A percentile compares a stretch with the other conserved stretches of the same genome.
Evolutionary conservation across 1,140 invertebrate genomes (phyloP).

Genomic region (Trichoplusia ni): DNA sequence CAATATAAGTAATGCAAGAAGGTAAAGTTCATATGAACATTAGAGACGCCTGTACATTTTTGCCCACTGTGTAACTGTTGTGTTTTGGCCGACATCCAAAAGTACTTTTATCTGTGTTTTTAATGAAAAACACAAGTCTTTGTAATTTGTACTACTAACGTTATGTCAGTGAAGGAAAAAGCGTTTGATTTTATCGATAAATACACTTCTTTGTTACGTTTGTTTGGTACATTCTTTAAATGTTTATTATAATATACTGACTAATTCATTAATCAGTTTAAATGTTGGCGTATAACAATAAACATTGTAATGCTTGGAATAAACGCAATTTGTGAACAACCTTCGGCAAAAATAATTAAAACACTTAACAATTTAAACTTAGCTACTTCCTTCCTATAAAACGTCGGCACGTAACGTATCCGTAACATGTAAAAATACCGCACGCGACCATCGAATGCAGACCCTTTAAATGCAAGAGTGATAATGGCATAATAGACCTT

Average conservation of each 20-base stretch:
- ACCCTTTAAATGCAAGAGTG: neutral
- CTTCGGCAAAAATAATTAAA: constrained; percentile 13
- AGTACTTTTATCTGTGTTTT: neutral
- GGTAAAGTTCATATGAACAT: too few species aligned
- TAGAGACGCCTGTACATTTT: neutral
- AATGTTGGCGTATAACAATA: neutral
- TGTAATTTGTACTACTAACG: neutral
- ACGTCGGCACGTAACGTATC: constrained; percentile 17
- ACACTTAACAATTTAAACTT: constrained; percentile 2
- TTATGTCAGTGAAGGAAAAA: too few species aligned
- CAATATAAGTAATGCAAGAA: too few species aligned
- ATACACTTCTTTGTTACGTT: too few species aligned
- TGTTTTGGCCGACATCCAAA: neutral
- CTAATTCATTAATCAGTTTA: too few species aligned
- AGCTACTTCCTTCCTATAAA: constrained; percentile 23
- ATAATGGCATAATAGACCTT: neutral
- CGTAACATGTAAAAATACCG: neutral
- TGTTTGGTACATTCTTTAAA: too few species aligned
- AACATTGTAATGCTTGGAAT: too few species aligned
- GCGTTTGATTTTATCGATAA: too few species aligned
- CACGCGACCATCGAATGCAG: neutral
- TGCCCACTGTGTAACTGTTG: too few species aligned
- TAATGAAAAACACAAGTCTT: neutral
- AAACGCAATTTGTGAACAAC: neutral
- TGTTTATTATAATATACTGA: too few species aligned